A percentile compares a stretch with the other conserved stretches of the same genome.
Evolutionary conservation across 2,797 vertebrate genomes (phyloP).

Genomic region (Rousettus madagascariensis): DNA sequence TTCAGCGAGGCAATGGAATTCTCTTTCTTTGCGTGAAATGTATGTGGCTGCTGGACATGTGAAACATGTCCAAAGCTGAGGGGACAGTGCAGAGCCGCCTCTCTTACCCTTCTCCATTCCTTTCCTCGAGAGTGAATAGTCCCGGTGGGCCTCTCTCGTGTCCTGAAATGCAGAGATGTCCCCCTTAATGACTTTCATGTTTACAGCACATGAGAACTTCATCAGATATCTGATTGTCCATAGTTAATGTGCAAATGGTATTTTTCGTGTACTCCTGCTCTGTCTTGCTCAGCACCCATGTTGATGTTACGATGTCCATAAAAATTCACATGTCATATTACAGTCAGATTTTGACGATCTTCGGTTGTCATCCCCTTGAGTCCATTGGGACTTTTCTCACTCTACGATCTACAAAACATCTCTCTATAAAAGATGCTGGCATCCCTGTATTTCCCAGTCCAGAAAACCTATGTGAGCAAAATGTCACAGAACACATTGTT

Average conservation of each 20-base stretch:
- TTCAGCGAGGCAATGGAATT: background rate
- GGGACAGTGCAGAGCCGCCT: background rate
- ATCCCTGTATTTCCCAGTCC: background rate
- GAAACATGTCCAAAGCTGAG: background rate
- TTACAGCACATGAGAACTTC: background rate
- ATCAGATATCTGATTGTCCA: background rate
- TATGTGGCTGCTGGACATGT: background rate
- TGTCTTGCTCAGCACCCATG: background rate
- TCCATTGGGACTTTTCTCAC: background rate
- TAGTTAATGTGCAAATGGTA: background rate
- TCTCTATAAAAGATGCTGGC: background rate
- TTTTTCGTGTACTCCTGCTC: background rate
- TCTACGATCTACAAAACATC: background rate
- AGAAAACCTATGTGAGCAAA: background rate
- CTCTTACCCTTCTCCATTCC: background rate
- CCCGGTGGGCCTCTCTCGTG: accelerated
- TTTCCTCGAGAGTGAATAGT: background rate
- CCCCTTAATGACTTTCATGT: background rate
- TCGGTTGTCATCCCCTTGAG: background rate
- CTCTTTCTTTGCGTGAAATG: background rate
- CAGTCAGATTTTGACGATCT: background rate
- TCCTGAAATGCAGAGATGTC: background rate
- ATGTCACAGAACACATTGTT: background rate
- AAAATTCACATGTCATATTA: background rate
- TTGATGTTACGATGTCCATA: background rate